phyloP scores from a whole-genome alignment of 2,113 vertebrate species.

The Sylvietta virens region DNA sequence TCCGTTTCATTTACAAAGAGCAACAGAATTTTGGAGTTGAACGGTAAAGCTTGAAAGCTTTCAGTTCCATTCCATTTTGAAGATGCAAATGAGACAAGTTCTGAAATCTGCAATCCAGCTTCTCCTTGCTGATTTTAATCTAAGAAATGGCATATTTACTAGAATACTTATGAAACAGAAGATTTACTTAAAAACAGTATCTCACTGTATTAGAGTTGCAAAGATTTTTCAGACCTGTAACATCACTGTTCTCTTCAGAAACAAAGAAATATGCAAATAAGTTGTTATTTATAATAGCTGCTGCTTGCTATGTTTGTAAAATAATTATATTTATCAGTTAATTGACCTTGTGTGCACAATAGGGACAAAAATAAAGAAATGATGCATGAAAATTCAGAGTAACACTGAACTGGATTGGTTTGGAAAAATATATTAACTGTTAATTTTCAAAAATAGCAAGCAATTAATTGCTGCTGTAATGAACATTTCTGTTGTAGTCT shows the following conservation, averaged over 20 bases:
- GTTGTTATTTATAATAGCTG: conserved; percentile 56
- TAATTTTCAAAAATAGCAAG: conserved; percentile 48
- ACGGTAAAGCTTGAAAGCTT: conserved; percentile 47
- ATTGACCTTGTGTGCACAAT: conserved; percentile 55
- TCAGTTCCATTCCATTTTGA: conserved; percentile 16
- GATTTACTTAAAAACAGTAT: neutral
- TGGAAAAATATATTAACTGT: conserved; percentile 32
- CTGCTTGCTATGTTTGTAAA: conserved; percentile 52
- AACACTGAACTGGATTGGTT: neutral
- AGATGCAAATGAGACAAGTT: conserved; percentile 38
- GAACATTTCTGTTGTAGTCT: neutral
- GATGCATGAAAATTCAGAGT: conserved; percentile 40
- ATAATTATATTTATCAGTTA: conserved; percentile 60
- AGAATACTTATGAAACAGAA: neutral
- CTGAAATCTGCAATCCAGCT: neutral
- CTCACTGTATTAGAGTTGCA: neutral
- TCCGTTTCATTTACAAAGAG: conserved; percentile 29
- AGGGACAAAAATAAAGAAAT: conserved; percentile 38
- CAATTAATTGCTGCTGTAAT: conserved; percentile 24
- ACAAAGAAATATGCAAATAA: conserved; percentile 55
- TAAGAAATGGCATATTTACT: neutral
- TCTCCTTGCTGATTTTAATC: conserved; percentile 2
- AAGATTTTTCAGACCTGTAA: neutral
- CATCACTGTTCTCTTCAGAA: neutral
- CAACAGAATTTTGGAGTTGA: neutral